Conservation (phyloP, 2,797 vertebrate species). For the Brachyrhaphis roseni region DNA sequence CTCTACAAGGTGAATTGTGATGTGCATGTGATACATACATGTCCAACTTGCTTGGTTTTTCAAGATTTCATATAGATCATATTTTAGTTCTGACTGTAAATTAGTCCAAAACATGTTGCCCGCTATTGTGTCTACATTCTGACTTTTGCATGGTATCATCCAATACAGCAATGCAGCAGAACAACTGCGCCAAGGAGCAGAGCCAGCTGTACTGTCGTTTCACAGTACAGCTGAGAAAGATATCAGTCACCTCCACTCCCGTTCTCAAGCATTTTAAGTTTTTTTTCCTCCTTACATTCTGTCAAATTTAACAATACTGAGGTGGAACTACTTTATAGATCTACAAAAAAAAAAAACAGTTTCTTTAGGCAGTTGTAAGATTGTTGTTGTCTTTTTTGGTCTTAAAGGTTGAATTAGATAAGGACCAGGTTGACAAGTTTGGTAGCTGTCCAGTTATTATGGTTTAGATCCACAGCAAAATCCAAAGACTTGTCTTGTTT, state of each 20-base stretch:
- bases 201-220: slow-evolving; percentile 24
- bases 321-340: slow-evolving; percentile 29
- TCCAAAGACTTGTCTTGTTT: slow-evolving; percentile 40
- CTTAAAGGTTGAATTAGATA: no score
- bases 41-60: slow-evolving; percentile 3
- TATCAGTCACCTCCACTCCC: slow-evolving; percentile 37
- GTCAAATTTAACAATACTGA: slow-evolving; percentile 37
- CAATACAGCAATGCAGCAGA: slow-evolving; percentile 33
- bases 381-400: not conserved
- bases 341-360: slow-evolving; percentile 12
- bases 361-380: not conserved
- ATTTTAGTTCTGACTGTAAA: slow-evolving; percentile 39
- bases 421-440: not conserved
- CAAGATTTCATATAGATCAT: slow-evolving; percentile 12
- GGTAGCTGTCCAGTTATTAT: slow-evolving; percentile 31
- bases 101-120: slow-evolving; percentile 45
- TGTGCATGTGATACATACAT: not conserved
- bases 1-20: not conserved
- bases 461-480: slow-evolving; percentile 54
- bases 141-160: slow-evolving; percentile 53
- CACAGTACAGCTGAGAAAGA: slow-evolving; percentile 19
- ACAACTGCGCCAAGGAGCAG: slow-evolving; percentile 19
- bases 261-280: slow-evolving; percentile 43
- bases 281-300: slow-evolving; percentile 38
- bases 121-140: slow-evolving; percentile 25